Percentiles rank a stretch among this genome's conserved stretches.
Evolutionary conservation across 2,888 invertebrate species (phyloP).

Genomic region (Ochropleura leucogaster): DNA sequence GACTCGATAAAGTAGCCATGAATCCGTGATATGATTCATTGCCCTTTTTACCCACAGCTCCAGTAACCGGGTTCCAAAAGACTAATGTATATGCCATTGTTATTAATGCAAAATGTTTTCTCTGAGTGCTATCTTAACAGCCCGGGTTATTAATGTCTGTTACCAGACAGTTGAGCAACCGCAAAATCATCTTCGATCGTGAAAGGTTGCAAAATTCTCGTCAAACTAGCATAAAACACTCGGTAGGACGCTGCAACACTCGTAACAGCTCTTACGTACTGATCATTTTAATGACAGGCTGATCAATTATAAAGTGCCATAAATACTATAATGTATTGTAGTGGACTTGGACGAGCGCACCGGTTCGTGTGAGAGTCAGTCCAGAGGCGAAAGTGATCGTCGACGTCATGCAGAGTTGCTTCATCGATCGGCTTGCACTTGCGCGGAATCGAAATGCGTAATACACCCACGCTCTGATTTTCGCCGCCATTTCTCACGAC

Average conservation of each 20-base stretch:
- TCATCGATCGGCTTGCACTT: conserved; percentile 82
- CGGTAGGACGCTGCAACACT: conserved; percentile 30
- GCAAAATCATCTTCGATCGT: conserved; percentile 54
- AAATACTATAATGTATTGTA: conserved; percentile 48
- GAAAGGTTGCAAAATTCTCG: conserved; percentile 54
- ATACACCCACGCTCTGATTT: conserved; percentile 88
- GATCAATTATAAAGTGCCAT: conserved; percentile 45
- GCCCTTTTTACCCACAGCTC: conserved; percentile 55
- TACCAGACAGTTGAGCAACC: conserved; percentile 38
- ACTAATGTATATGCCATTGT: conserved; percentile 23
- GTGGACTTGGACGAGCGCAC: conserved; percentile 20
- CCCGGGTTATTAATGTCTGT: conserved; percentile 25
- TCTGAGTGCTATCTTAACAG: conserved; percentile 21
- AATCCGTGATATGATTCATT: conserved; percentile 76
- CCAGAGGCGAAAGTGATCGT: conserved; percentile 82
- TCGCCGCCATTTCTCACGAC: conserved; percentile 84
- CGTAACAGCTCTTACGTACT: conserved; percentile 42
- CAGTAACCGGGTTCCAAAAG: conserved; percentile 23
- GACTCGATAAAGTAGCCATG: conserved; percentile 69
- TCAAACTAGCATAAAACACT: conserved; percentile 44
- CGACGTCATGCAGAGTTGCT: conserved; percentile 78
- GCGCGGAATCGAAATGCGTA: conserved; percentile 80
- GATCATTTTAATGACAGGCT: conserved; percentile 35
- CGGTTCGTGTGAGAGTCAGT: conserved; percentile 73
- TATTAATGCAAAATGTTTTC: conserved; percentile 26